Base-by-base conservation (phyloP, 2,113 vertebrate genomes). In the Holacanthus passer region DNA sequence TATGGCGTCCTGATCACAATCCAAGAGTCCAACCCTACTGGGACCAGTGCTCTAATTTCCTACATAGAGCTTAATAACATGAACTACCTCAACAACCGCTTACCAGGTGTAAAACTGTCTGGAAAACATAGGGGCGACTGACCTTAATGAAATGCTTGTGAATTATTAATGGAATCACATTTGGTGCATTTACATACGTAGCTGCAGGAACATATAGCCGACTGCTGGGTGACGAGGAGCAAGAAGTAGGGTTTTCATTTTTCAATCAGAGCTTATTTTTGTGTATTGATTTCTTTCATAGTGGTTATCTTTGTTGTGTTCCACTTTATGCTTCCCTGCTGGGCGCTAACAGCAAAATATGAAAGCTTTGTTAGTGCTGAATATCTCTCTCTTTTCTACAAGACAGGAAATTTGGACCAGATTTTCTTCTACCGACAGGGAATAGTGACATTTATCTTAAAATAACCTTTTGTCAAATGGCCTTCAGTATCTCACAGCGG, bases 11-110 rank as follows among this genome's bases (percentile, higher is more conserved):
- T 87, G 88, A 91, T 89, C 73, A 72, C 77, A 59, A 79, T 89
- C 92, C 88, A 93, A 87, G 65, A 79, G 53, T 87, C 35, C 53
- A 75, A 24, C 69, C 35, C 89, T 79, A 62, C 66, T 65, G 91
- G 91, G 87, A 90, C 71, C 67, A 27, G 20, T 88, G 91, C 73
- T 92, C 89, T 81, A 86, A 85, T 93, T 93, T 90, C 74, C 79
- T 79, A 41, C 76, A 72, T 50, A 37, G 58, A 62, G 79, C 43
- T 78, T 81, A 74, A 87, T 79, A 88, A 85, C 72, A 72, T n/a
- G 22, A 63, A 79, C 63, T 69, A 88, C 76, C 62, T 73, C 52
- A 53, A 12, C 73, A 77, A 59, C 68, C 53, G 73, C 72, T 82
- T 50, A 78, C 69, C 89, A 89, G 91, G 89, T 91, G 91, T 84